Base-by-base conservation (phyloP, 1,140 invertebrate genomes). In the Aphis craccivora region DNA sequence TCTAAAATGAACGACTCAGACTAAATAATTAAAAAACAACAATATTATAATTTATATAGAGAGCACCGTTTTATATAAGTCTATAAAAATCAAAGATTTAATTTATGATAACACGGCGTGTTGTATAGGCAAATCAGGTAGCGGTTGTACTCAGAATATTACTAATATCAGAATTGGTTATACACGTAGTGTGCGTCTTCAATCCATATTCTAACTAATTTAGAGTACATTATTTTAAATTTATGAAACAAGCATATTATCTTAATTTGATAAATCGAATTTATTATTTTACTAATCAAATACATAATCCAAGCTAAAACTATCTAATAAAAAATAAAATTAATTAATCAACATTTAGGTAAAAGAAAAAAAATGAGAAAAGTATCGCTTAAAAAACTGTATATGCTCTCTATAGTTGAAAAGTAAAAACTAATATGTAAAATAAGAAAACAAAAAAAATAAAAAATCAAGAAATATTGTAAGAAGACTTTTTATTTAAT, bases 81-180 rank as follows among this genome's bases (percentile, higher is more conserved):
- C 30, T 67, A 60, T 14, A 30, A 30, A 30, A 67, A 67, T n/a
- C 60, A 76, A 35, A 18, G 30, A n/a, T 76, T 76, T 4, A n/a
- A 67, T n/a, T 67, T 5, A n/a, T 18, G 11, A n/a, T 35, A 76
- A 91, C 89, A 91, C 91, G 91, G 91, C 91, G 91, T 53, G 6
- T 84, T 20, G 18, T 93, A 86, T 93, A 93, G 91, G 91, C 81
- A 93, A 93, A 76, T 20, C 48, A 25, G 76, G 48, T 86, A 84
- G 14, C 81, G 3, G 6, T 25, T 67, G 35, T 40, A 86, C 40
- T 2, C 30, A 30, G 11, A 67, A 60, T 40, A 40, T 30, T 22
- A 30, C 55, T 55, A 9, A 25, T 55, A 2, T 55, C 23, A 23
- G 55, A 55, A 30, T 55, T 55, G 55, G 7, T 55, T 55, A 9